These are phyloP conservation scores for Sycophila sp. DNA, from an alignment of 1,140 invertebrate species.

Conservation along the genomic window DNA sequence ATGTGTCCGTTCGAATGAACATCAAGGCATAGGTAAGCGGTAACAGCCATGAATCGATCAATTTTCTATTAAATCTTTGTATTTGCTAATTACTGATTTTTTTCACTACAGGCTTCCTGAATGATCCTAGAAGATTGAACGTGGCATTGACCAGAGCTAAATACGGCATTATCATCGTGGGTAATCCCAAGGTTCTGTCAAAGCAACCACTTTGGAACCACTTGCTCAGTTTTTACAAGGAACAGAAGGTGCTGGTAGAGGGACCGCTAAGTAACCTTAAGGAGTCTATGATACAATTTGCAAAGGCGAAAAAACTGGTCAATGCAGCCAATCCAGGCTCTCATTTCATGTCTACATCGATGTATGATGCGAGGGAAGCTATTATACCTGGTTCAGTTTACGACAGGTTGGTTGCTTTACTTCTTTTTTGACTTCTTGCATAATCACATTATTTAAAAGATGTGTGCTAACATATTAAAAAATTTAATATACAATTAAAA, in stretches of 20 bases:
- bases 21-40: conserved; percentile 86
- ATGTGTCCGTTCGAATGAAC: conserved; percentile 92
- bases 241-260: conserved; percentile 97
- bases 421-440: neutral
- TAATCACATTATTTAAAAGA: too few relatives aligned
- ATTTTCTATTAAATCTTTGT: too few relatives aligned
- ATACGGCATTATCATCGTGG: conserved; percentile 98
- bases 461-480: neutral
- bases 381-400: conserved; percentile 88
- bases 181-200: conserved; percentile 98
- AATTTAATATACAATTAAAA: neutral
- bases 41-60: too few relatives aligned
- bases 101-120: conserved; percentile 80
- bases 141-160: conserved; percentile 97
- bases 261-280: conserved; percentile 97
- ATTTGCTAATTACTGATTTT: too few relatives aligned
- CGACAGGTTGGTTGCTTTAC: conserved; percentile 66
- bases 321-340: conserved; percentile 95
- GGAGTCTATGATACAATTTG: conserved; percentile 96
- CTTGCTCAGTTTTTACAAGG: conserved; percentile 96
- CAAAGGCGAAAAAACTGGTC: conserved; percentile 94
- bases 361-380: conserved; percentile 91
- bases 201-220: conserved; percentile 99
- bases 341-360: conserved; percentile 96
- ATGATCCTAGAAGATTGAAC: conserved; percentile 96